Percentiles rank a stretch among this genome's conserved stretches.
Evolutionary conservation across 2,888 invertebrate species (phyloP).

Genomic region (Toxonevra muliebris): DNA sequence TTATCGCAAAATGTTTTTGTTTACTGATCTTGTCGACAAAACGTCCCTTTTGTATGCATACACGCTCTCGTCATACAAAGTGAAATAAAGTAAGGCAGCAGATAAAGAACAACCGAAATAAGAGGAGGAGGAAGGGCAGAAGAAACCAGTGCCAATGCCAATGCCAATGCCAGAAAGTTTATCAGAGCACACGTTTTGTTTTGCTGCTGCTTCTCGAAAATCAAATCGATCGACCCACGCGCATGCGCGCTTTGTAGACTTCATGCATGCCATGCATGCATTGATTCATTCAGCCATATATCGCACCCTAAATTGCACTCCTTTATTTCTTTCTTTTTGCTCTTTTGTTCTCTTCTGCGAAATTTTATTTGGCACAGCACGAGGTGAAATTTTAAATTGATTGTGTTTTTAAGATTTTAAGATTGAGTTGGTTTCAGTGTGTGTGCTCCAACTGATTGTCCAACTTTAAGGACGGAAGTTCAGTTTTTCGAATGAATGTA

Average conservation of each 20-base stretch:
- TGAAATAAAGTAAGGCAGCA: background rate
- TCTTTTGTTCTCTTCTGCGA: too few relatives aligned
- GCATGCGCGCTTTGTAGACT: constrained; percentile 10
- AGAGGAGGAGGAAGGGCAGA: constrained; percentile 24
- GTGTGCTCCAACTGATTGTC: too few relatives aligned
- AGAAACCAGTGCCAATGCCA: constrained; percentile 7
- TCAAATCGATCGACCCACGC: constrained; percentile 19
- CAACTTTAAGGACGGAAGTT: too few relatives aligned
- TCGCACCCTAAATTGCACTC: constrained; percentile 32
- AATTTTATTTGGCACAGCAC: too few relatives aligned
- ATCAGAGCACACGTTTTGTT: constrained; percentile 9
- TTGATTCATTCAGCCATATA: background rate
- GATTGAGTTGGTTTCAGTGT: too few relatives aligned
- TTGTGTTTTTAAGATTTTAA: too few relatives aligned
- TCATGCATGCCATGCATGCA: background rate
- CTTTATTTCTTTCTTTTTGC: constrained; percentile 17
- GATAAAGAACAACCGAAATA: constrained; percentile 9
- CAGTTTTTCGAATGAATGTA: too few relatives aligned
- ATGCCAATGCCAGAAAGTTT: background rate
- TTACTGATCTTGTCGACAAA: constrained; percentile 33
- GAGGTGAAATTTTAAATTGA: too few relatives aligned
- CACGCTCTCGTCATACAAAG: background rate
- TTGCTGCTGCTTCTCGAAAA: constrained; percentile 7
- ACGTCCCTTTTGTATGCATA: constrained; percentile 24
- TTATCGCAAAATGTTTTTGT: constrained; percentile 24